Percentiles rank a stretch among this genome's conserved stretches.
Evolutionary conservation across 2,888 invertebrate genomes (phyloP).

Genomic region (Hirtodrosophila confusa): DNA sequence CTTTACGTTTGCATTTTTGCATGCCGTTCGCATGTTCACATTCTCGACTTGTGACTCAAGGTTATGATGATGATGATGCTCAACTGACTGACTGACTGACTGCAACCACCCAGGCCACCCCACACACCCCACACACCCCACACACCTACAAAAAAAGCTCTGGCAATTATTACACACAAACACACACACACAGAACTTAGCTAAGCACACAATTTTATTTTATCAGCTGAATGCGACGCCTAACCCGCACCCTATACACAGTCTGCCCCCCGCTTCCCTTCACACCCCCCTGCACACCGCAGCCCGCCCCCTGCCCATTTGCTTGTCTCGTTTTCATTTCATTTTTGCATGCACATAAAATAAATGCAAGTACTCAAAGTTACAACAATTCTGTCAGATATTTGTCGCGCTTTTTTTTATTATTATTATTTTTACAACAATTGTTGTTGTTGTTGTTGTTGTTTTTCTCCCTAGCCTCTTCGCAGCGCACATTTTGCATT

Average conservation of each 20-base stretch:
- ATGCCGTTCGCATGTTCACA: slow-evolving; percentile 69
- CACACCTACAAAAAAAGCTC: slow-evolving; percentile 32
- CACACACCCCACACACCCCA: neutral
- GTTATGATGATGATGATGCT: slow-evolving; percentile 63
- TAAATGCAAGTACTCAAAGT: slow-evolving; percentile 58
- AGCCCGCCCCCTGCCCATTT: slow-evolving; percentile 25
- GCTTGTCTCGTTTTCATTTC: slow-evolving; percentile 64
- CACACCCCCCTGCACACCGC: neutral
- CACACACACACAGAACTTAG: slow-evolving; percentile 8
- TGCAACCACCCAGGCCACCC: neutral
- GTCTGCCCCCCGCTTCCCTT: neutral
- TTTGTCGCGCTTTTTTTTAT: slow-evolving; percentile 48
- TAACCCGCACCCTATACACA: slow-evolving; percentile 1
- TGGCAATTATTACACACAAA: slow-evolving; percentile 46
- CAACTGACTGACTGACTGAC: slow-evolving; percentile 36
- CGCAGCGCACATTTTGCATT: slow-evolving; percentile 35
- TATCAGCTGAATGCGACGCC: slow-evolving; percentile 54
- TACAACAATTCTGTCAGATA: slow-evolving; percentile 49
- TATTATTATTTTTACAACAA: slow-evolving; percentile 5
- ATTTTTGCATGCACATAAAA: slow-evolving; percentile 71
- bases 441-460: neutral
- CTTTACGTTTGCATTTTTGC: slow-evolving; percentile 38
- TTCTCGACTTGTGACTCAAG: slow-evolving; percentile 76
- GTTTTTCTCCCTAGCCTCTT: slow-evolving; percentile 16
- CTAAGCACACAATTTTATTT: slow-evolving; percentile 57